A percentile compares a stretch with the other conserved stretches of the same genome.
Evolutionary conservation across 2,113 vertebrate genomes (phyloP).

Genomic region (Neodon shergylaensis): DNA sequence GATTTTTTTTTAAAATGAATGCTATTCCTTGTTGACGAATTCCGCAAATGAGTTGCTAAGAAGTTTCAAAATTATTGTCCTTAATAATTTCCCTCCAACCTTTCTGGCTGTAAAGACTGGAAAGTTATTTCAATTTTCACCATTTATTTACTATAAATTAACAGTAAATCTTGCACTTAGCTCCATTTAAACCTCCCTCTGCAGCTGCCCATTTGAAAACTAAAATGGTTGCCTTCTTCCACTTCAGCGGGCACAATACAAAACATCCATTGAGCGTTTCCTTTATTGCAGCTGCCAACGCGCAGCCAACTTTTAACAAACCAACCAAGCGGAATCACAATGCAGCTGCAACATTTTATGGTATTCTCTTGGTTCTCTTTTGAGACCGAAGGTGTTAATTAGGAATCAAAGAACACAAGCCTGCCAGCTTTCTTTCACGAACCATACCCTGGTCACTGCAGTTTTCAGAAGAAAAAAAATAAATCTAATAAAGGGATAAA

Average conservation of each 20-base stretch:
- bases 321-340: slow-evolving; percentile 92
- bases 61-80: slow-evolving; percentile 58
- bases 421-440: slow-evolving; percentile 88
- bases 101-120: slow-evolving; percentile 72
- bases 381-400: slow-evolving; percentile 92
- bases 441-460: slow-evolving; percentile 86
- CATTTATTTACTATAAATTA: slow-evolving; percentile 90
- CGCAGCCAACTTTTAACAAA: slow-evolving; percentile 92
- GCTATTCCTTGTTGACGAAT: slow-evolving; percentile 66
- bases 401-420: slow-evolving; percentile 90
- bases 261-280: slow-evolving; percentile 90
- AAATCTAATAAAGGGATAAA: slow-evolving; percentile 91
- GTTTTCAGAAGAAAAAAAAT: slow-evolving; percentile 87
- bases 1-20: slow-evolving; percentile 73
- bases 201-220: slow-evolving; percentile 91
- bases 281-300: slow-evolving; percentile 90
- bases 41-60: slow-evolving; percentile 51
- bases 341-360: slow-evolving; percentile 93
- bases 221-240: slow-evolving; percentile 93
- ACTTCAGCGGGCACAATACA: slow-evolving; percentile 89
- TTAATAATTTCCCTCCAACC: slow-evolving; percentile 68
- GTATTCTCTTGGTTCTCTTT: slow-evolving; percentile 88
- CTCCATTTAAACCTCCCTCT: slow-evolving; percentile 88
- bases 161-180: slow-evolving; percentile 91
- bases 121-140: slow-evolving; percentile 80